Evolutionary conservation across 1,140 invertebrate genomes (phyloP), one percentile per base, ranked within the genome.

Genomic region (Drosophila ohnishii): DNA sequence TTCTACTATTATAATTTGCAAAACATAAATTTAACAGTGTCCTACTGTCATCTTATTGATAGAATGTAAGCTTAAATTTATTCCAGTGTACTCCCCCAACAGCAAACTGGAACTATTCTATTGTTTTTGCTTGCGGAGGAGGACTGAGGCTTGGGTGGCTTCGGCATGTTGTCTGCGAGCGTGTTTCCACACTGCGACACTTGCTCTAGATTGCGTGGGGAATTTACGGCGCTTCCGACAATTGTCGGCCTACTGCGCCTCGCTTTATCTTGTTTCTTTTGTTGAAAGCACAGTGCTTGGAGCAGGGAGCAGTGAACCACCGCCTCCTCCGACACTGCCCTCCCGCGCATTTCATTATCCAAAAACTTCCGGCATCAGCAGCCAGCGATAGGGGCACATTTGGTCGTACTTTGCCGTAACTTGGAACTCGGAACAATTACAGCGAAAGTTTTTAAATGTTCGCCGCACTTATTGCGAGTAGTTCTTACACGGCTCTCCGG

Each of bases 151-250:
- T 8, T 53, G 48, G 40, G 66, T 55, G 50, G 25, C 39, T 34
- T 48, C 53, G 48, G 55, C 50, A 80, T 80, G 72, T 76, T 76
- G 59, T 69, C 78, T 78, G 67, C 44, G 47, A 77, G 78, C 69
- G 51, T 85, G 81, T 86, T 78, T 78, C 82, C 84, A 85, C 83
- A 78, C 76, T 75, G 82, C 81, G 82, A 86, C 86, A 89, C 86
- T 89, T 89, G 86, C 79, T 90, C 86, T 78, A 89, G 86, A 89
- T 89, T 90, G 87, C 79, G 70, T 56, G 79, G 87, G 70, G 72
- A 90, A 90, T 90, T 90, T 90, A 90, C 83, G 84, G 70, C 77
- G 75, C 50, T 87, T 78, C 82, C 64, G 62, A 75, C 59, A 60
- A 83, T 75, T 75, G 73, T 66, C 63, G 72, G 73, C 72, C 57